Percentiles rank a stretch among this genome's conserved stretches.
These are phyloP conservation scores for Andrena trimmerana DNA, from an alignment of 2,888 invertebrate species.

Conservation along the genomic window DNA sequence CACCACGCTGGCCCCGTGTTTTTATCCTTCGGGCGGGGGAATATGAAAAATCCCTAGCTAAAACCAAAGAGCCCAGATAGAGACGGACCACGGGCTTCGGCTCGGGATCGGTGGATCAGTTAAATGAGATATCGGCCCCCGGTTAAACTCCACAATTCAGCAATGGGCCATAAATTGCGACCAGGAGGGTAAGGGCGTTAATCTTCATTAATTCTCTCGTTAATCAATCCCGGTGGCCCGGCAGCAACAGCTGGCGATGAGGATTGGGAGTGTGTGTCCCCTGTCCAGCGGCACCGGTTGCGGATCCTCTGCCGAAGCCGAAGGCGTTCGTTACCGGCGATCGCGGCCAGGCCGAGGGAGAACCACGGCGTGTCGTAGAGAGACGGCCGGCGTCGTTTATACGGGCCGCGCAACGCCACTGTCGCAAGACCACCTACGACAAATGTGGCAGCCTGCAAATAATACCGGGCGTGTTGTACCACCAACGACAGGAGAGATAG, in stretches of 20 bases:
- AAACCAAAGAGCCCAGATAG: not conserved
- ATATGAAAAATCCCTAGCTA: not conserved
- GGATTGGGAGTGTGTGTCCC: not conserved
- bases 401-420: conserved; percentile 70
- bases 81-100: not conserved
- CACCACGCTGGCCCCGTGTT: not conserved
- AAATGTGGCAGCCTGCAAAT: conserved; percentile 82
- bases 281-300: not conserved
- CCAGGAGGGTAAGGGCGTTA: conserved; percentile 16
- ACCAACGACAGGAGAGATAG: conserved; percentile 80
- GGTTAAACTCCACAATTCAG: conserved; percentile 48
- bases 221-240: conserved; percentile 52
- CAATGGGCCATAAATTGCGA: conserved; percentile 41
- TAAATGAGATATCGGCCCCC: conserved; percentile 23
- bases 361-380: conserved; percentile 54
- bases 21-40: not conserved
- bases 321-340: conserved; percentile 49
- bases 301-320: not conserved
- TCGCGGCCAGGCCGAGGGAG: conserved; percentile 50
- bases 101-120: conserved; percentile 28
- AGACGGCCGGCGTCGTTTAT: conserved; percentile 60
- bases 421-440: conserved; percentile 83
- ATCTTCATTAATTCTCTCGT: conserved; percentile 63
- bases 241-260: not conserved
- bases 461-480: conserved; percentile 77